Base-by-base conservation (phyloP, 2,113 vertebrate species). In the Sarotherodon lohbergeri region DNA sequence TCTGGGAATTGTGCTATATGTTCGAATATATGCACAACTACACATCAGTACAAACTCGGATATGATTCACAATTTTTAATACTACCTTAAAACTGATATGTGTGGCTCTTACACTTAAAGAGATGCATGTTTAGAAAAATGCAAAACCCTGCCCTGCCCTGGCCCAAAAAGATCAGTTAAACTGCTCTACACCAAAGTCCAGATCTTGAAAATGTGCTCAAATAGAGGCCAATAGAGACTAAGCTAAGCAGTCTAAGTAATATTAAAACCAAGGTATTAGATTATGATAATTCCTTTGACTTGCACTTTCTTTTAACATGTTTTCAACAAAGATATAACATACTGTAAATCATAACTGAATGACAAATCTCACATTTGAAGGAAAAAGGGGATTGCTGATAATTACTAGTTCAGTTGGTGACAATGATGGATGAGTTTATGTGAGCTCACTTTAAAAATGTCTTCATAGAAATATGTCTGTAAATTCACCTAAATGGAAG, bases 1-100 rank as follows among this genome's bases (percentile, higher is more conserved):
- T 82, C 34, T 59, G 81, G 17, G 61, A 86, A 88, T 32, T 68
- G 32, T 89, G 71, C 76, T 41, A 63, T 84, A 83, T 88, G 41
- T 76, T 78, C 1, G 10, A 41, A 90, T 63, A 88, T 48, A 50
- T 50, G 17, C 32, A 80, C 55, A 84, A 61, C 83, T 82, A 10
- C 61, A 86, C 56, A 59, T 52, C 9, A 48, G 59, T 29, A 32
- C 29, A 87, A 91, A 89, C 6, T n/a, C 86, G 46, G 71, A 78
- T 66, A 24, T 29, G 46, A 82, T 85, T 63, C 46, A 57, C 32
- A 84, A 61, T 24, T 34, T 10, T 17, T 43, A 6, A 29, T 55
- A 7, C 27, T 78, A 50, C 16, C n/a, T 14, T 55, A 84, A 80
- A 46, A 71, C 13, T 12, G 50, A 86, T 9, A 76, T 52, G 54